Base-by-base conservation (phyloP, 1,140 invertebrate genomes). In the Arctopsyche grandis region DNA sequence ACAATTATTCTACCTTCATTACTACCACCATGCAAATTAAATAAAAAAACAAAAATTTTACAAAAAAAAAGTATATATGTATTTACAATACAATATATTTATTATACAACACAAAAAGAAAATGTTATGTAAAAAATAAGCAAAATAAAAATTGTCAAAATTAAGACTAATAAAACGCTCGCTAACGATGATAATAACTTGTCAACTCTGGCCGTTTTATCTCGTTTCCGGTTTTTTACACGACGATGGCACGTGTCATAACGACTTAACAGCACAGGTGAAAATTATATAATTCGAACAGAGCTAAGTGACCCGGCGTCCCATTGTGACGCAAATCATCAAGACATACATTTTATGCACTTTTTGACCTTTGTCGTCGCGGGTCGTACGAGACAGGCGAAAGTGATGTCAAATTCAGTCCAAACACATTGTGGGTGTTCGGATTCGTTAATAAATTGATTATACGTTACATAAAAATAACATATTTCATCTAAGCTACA, bases 11-110 rank as follows among this genome's bases (percentile, higher is more conserved):
- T 38, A 38, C 29, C 29, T 38, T 44, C 44, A 66, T 79, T 79
- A 69, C 74, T 19, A 70, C 52, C 52, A 78, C 44, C n/a, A 38
- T 60, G 22, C 77, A 60, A 76, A 74, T 38, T 74, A 73, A 74
- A 22, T 19, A 21, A 66, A 26, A 60, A 60, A 60, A 21, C 5
- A 16, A 60, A 60, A 60, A 7, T 21, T 3, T 12, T 12, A 66
- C 19, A 16, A 1, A 66, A 66, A 10, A 66, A 4, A n/a, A n/a
- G n/a, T n/a, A n/a, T n/a, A n/a, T n/a, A n/a, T n/a, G n/a, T n/a
- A n/a, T n/a, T n/a, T n/a, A n/a, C n/a, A n/a, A n/a, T n/a, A n/a
- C n/a, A n/a, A n/a, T n/a, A n/a, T n/a, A n/a, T n/a, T n/a, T 66
- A 66, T 22, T 66, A 4, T 3, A 52, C 48, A 52, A 52, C 10